Conservation (phyloP, 2,113 vertebrate species). For the Onychostoma macrolepis region DNA sequence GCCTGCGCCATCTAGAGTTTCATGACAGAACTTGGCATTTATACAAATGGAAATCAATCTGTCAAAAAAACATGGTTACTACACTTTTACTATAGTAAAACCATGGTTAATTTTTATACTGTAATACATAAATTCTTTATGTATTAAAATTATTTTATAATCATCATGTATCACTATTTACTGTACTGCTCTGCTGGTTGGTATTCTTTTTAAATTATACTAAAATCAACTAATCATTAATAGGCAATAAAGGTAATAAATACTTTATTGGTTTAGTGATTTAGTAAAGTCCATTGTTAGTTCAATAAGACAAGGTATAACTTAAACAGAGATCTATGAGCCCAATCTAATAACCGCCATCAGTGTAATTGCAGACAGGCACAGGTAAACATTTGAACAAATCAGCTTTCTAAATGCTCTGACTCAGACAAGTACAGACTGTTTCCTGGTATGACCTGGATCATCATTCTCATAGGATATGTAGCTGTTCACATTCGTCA, state of each 20-base stretch:
- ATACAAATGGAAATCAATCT: no score
- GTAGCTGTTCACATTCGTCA: neutral
- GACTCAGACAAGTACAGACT: constrained; percentile 4
- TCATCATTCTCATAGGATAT: neutral
- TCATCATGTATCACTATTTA: neutral
- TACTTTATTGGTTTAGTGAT: neutral
- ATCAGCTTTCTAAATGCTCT: neutral
- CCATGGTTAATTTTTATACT: neutral
- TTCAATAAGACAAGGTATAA: neutral
- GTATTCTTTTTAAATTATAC: neutral
- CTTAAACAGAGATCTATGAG: neutral
- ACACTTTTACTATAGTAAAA: no score
- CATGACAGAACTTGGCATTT: no score
- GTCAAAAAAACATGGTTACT: no score
- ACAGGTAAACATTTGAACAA: constrained; percentile 35
- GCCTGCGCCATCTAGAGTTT: no score
- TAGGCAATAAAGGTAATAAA: no score
- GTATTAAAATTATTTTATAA: neutral
- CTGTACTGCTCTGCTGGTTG: neutral
- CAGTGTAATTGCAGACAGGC: constrained; percentile 25
- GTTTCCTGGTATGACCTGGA: neutral
- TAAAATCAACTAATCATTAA: constrained; percentile 7
- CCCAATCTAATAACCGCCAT: constrained; percentile 34
- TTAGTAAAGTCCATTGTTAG: neutral
- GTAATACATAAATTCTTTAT: neutral